Conservation (phyloP, 2,113 vertebrate species). For the Callipepla californica region DNA sequence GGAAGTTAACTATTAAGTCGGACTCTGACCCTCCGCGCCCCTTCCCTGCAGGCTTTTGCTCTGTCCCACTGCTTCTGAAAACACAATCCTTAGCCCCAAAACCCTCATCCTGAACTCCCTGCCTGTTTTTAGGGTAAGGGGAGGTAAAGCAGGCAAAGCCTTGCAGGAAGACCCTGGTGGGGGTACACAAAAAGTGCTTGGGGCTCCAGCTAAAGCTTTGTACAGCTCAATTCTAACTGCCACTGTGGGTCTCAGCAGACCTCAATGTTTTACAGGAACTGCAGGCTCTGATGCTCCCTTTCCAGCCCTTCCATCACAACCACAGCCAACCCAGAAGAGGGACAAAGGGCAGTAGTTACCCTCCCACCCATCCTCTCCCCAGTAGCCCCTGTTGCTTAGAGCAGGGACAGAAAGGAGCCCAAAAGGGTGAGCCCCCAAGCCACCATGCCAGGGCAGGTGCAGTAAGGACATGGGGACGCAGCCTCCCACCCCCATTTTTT, state of each 20-base stretch:
- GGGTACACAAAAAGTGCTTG: background rate
- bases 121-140: background rate
- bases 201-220: background rate
- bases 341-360: background rate
- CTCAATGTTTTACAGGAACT: background rate
- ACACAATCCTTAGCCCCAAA: background rate
- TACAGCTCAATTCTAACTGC: background rate
- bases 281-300: background rate
- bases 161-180: accelerated
- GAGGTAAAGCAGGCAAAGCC: background rate
- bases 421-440: background rate
- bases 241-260: accelerated
- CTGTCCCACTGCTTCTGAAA: constrained; percentile 14
- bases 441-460: background rate
- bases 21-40: constrained; percentile 12
- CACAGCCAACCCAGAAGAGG: background rate
- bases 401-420: background rate
- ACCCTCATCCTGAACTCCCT: background rate
- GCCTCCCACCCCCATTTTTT: background rate
- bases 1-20: constrained; percentile 59
- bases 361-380: background rate
- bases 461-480: background rate
- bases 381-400: background rate
- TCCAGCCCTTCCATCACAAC: background rate
- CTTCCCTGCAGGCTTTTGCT: background rate